These are phyloP conservation scores for Candoia aspera DNA, from an alignment of 2,113 vertebrate genomes.

Conservation along the genomic window DNA sequence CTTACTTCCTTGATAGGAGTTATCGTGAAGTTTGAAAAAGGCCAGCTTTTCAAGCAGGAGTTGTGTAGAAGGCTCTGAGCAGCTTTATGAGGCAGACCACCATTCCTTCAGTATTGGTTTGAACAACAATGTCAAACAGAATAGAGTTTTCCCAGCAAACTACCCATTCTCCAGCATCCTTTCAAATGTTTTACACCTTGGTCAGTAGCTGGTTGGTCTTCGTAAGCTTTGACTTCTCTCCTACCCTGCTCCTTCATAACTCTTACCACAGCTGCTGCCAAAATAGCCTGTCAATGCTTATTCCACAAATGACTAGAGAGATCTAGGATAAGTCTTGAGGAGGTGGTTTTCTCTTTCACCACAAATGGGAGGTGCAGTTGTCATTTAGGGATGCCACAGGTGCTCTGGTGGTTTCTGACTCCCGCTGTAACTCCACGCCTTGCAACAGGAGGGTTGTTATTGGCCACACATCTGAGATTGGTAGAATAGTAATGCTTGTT, in stretches of 20 bases:
- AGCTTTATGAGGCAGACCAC: neutral
- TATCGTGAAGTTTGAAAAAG: neutral
- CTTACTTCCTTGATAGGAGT: neutral
- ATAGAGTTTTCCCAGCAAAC: neutral
- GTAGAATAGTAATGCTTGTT: neutral
- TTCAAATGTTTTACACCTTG: neutral
- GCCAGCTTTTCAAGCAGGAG: neutral
- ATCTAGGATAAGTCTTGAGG: neutral
- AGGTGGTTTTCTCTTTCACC: neutral
- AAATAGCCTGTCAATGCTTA: neutral
- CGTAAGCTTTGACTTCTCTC: neutral
- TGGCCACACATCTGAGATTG: neutral
- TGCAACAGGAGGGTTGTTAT: neutral
- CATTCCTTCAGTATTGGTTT: neutral
- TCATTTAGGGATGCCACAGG: neutral
- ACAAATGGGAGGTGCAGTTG: neutral
- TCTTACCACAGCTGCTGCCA: neutral
- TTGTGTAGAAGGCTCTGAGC: neutral
- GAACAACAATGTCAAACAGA: neutral
- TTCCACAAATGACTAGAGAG: neutral
- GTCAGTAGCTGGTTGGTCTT: neutral
- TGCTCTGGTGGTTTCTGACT: neutral
- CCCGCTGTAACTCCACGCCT: neutral
- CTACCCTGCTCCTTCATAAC: neutral
- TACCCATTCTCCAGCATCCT: neutral